phyloP scores from a whole-genome alignment of 1,140 invertebrate genomes.

The Panagrolaimus sp. region DNA sequence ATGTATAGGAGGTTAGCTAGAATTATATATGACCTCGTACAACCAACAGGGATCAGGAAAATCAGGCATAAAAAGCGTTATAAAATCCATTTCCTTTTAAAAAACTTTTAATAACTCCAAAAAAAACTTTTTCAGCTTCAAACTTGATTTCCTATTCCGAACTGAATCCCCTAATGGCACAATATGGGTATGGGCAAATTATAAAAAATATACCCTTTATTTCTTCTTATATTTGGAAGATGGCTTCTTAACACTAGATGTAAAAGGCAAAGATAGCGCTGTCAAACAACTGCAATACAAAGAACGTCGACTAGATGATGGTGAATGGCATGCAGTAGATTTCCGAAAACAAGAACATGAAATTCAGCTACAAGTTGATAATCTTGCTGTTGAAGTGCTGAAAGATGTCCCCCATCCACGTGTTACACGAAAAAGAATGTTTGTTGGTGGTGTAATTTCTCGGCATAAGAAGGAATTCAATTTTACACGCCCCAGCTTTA shows the following conservation, averaged over 20 bases:
- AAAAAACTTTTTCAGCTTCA: conserved; percentile 40
- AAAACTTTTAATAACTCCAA: background rate
- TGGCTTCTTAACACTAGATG: conserved; percentile 41
- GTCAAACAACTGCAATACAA: conserved; percentile 38
- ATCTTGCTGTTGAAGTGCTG: conserved; percentile 26
- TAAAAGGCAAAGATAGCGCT: conserved; percentile 46
- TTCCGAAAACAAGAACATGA: conserved; percentile 39
- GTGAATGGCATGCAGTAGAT: conserved; percentile 49
- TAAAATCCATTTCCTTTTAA: too few species aligned
- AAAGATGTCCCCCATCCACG: conserved; percentile 46
- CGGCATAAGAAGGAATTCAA: conserved; percentile 41
- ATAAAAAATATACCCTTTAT: conserved; percentile 55
- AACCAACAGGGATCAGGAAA: too few species aligned
- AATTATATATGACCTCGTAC: too few species aligned
- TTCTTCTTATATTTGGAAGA: conserved; percentile 45
- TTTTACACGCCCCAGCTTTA: conserved; percentile 31
- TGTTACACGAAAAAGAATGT: conserved; percentile 53
- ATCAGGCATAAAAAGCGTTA: too few species aligned
- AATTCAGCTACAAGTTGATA: conserved; percentile 42
- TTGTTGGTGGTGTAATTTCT: conserved; percentile 55
- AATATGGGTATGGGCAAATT: conserved; percentile 55
- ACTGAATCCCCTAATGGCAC: conserved; percentile 43
- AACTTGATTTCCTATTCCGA: conserved; percentile 31
- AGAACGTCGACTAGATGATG: conserved; percentile 43
- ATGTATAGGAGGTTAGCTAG: too few species aligned